phyloP scores from a whole-genome alignment of 2,797 vertebrate genomes.

The Coregonus suidteri region DNA sequence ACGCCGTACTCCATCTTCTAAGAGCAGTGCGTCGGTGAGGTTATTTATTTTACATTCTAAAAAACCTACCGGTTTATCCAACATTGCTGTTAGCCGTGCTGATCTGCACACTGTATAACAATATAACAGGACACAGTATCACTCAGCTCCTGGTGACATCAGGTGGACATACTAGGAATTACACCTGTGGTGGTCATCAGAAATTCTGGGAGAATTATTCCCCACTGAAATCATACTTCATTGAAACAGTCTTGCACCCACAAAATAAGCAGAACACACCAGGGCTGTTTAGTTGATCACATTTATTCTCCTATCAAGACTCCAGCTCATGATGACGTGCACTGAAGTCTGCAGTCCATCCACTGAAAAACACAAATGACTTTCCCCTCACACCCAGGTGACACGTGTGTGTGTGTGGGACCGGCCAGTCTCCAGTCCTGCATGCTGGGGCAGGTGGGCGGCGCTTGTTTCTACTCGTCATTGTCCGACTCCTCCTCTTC shows the following conservation, averaged over 20 bases:
- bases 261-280: not conserved
- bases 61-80: not conserved
- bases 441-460: not conserved
- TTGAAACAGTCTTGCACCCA: not conserved
- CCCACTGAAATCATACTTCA: too few relatives aligned
- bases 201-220: too few relatives aligned
- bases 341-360: too few relatives aligned
- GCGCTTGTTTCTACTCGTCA: constrained; percentile 79
- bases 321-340: not conserved
- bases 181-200: too few relatives aligned
- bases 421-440: not conserved
- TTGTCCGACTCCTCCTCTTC: constrained; percentile 92
- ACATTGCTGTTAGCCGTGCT: not conserved
- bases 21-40: too few relatives aligned
- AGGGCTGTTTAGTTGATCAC: not conserved
- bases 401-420: not conserved
- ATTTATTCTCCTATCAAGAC: not conserved
- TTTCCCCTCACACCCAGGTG: too few relatives aligned
- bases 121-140: too few relatives aligned
- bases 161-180: not conserved
- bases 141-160: not conserved
- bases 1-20: too few relatives aligned
- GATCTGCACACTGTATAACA: not conserved
- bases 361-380: too few relatives aligned
- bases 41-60: too few relatives aligned